Conservation (phyloP, 2,797 vertebrate species). For the Hydrocynus forskahlii region DNA sequence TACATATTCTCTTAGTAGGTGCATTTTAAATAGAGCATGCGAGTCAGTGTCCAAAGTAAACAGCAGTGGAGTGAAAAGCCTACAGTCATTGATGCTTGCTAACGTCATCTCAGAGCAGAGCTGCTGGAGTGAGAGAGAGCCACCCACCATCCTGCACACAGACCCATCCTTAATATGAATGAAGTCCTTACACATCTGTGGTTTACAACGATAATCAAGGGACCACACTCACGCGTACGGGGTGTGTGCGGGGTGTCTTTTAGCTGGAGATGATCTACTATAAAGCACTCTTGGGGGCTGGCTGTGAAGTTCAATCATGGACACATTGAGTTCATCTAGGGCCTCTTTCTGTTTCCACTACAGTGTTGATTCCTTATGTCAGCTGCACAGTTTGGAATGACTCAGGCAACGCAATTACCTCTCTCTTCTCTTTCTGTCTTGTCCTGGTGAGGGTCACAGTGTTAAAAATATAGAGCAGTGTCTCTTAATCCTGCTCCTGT, state of each 20-base stretch:
- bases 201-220: conserved; percentile 49
- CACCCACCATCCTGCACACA: conserved; percentile 53
- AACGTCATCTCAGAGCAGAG: conserved; percentile 36
- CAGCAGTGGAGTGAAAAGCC: conserved; percentile 55
- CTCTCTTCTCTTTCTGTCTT: too few species aligned
- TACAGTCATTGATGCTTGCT: conserved; percentile 57
- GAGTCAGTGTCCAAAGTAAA: conserved; percentile 64
- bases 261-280: background rate
- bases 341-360: too few species aligned
- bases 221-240: conserved; percentile 40
- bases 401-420: too few species aligned
- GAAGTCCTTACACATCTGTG: conserved; percentile 46
- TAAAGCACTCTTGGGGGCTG: background rate
- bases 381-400: too few species aligned
- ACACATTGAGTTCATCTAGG: too few species aligned
- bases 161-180: conserved; percentile 58
- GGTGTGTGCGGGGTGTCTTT: background rate
- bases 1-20: background rate
- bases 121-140: conserved; percentile 48
- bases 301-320: background rate
- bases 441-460: too few species aligned
- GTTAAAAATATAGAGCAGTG: too few species aligned
- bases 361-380: too few species aligned
- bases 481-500: too few species aligned
- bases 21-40: background rate